A percentile compares a stretch with the other conserved stretches of the same genome.
phyloP scores from a whole-genome alignment of 2,113 vertebrate species.

The Ceyx cyanopectus region DNA sequence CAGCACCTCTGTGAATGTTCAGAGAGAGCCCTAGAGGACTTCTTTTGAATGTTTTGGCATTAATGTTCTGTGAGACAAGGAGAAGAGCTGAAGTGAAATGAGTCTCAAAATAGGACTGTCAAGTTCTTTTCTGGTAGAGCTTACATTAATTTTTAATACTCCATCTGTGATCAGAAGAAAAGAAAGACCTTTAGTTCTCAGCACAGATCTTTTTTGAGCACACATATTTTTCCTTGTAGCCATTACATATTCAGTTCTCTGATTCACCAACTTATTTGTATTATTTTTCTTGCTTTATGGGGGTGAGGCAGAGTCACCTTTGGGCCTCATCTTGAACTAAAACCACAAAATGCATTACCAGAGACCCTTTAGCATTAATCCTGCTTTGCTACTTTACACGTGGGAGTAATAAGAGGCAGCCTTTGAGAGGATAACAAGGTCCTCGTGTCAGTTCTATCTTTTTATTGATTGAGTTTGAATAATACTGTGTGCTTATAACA shows the following conservation, averaged over 20 bases:
- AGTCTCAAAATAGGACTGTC: conserved; percentile 69
- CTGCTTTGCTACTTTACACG: not conserved
- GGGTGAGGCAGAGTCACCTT: not conserved
- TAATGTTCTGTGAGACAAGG: conserved; percentile 52
- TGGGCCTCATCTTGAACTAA: not conserved
- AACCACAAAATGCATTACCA: not conserved
- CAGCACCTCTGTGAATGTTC: not conserved
- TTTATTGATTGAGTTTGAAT: conserved; percentile 14
- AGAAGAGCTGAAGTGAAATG: conserved; percentile 52
- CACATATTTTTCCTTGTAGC: conserved; percentile 30
- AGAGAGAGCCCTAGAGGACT: conserved; percentile 25
- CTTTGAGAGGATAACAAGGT: conserved; percentile 25
- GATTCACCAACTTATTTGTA: conserved; percentile 35
- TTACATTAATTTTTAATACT: conserved; percentile 74
- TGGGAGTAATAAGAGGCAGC: conserved; percentile 16
- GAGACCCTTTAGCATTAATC: not conserved
- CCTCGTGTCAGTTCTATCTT: not conserved
- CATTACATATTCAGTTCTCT: conserved; percentile 10
- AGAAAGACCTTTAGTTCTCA: conserved; percentile 62
- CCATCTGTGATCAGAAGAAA: conserved; percentile 70
- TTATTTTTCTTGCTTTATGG: conserved; percentile 1
- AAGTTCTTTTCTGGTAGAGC: conserved; percentile 65
- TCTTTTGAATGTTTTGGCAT: conserved; percentile 46
- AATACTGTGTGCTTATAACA: not conserved
- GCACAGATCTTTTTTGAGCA: conserved; percentile 54